Evolutionary conservation across 2,797 vertebrate genomes (phyloP), one percentile per base, ranked within the genome.

Genomic region (Cynodonichthys magdalenae): DNA sequence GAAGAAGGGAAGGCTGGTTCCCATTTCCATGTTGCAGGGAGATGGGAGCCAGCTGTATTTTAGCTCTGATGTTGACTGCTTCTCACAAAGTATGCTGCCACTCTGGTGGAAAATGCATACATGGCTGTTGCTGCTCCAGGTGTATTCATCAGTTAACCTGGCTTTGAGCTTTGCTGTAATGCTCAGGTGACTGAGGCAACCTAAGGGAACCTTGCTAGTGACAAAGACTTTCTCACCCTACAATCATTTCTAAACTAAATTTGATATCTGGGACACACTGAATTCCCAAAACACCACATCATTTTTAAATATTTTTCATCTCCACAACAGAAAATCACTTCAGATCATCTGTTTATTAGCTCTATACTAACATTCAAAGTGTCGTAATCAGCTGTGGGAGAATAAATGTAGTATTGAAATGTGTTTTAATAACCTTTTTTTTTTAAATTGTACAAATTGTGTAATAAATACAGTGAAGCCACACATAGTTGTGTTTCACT

Each of bases 1-100:
- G 49, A 53, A 63, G 59, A 86, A 80, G 72, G 80, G 80, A 82
- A 86, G 90, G 86, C 90, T 92, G 90, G 85, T 89, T 92, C 88
- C 83, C 80, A 90, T 92, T 92, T 90, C 84, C 77, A 87, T 62
- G 69, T 69, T 68, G 69, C 75, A 68, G 85, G 73, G 70, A 82
- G 77, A 86, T 80, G 66, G 79, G 82, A 82, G 79, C 77, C 85
- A 85, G 74, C 84, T 88, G 81, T 70, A 83, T 36, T 50, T 68
- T 64, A 45, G 56, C 70, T 80, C 79, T 73, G 59, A 76, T 79
- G 69, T 67, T 59, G 53, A 59, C 64, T 67, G 53, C 52, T 46
- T 14, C 66, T 45, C 19, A 34, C 45, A 58, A 57, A 55, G 51
- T 53, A 56, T 51, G 6, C 42, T 28, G 24, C 27, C 44, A 47